Evolutionary conservation across 2,797 vertebrate genomes (phyloP).

Genomic region (Neosilurus hyrtlii): DNA sequence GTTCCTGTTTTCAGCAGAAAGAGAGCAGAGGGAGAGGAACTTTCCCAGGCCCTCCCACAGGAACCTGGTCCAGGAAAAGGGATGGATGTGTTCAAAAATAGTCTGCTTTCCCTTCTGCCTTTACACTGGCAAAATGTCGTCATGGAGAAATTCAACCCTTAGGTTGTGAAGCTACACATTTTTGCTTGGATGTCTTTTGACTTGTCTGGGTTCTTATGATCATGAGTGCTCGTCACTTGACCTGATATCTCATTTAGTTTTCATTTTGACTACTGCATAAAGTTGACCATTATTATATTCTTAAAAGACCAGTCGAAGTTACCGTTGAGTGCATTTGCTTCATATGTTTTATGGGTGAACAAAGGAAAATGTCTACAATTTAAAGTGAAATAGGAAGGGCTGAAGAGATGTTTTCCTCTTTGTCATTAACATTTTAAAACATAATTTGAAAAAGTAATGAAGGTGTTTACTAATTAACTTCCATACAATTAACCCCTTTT

Average conservation of each 20-base stretch:
- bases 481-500: not conserved
- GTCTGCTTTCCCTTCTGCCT: slow-evolving; percentile 43
- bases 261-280: not conserved
- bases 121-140: slow-evolving; percentile 39
- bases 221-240: not conserved
- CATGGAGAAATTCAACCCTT: slow-evolving; percentile 40
- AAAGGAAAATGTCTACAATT: not conserved
- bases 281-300: not conserved
- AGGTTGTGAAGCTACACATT: not conserved
- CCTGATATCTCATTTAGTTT: not conserved
- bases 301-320: not conserved
- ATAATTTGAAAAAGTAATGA: not conserved
- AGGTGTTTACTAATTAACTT: not conserved
- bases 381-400: not conserved
- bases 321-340: too few relatives aligned
- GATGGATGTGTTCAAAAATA: slow-evolving; percentile 64
- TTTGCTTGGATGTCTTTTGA: not conserved
- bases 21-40: slow-evolving; percentile 57
- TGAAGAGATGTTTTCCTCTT: not conserved
- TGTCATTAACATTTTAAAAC: not conserved
- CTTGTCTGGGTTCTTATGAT: not conserved
- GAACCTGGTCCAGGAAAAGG: slow-evolving; percentile 75
- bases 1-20: slow-evolving; percentile 66
- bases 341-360: not conserved
- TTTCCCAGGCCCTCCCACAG: slow-evolving; percentile 80